Conservation (phyloP, 1,140 invertebrate species). For the Anadara kagoshimensis region DNA sequence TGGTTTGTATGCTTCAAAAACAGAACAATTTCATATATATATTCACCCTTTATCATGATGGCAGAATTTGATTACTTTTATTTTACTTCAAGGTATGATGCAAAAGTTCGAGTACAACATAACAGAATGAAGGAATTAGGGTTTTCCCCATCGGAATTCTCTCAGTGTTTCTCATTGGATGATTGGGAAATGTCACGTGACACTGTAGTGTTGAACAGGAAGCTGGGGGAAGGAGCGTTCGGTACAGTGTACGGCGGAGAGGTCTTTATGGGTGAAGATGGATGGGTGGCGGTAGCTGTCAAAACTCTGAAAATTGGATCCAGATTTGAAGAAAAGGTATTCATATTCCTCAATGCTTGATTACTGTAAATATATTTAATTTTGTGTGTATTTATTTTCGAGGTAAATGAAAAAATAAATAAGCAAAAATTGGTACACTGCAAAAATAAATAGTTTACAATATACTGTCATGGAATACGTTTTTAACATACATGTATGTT, state of each 20-base stretch:
- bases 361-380: neutral
- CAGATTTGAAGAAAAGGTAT: constrained; percentile 85
- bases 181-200: constrained; percentile 91
- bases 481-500: too few species aligned
- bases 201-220: constrained; percentile 90
- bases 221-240: constrained; percentile 91
- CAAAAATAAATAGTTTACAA: too few species aligned
- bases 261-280: constrained; percentile 80
- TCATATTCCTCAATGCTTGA: neutral
- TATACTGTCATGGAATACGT: too few species aligned
- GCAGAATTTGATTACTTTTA: too few species aligned
- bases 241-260: constrained; percentile 92
- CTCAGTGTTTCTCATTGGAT: constrained; percentile 79
- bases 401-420: too few species aligned
- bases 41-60: too few species aligned
- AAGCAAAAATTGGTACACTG: too few species aligned
- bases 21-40: too few species aligned
- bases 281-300: constrained; percentile 90
- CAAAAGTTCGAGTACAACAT: constrained; percentile 81
- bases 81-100: constrained; percentile 79
- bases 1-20: too few species aligned
- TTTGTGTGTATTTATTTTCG: too few species aligned
- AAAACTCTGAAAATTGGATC: constrained; percentile 91
- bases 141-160: constrained; percentile 74
- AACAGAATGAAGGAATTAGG: constrained; percentile 84